phyloP scores from a whole-genome alignment of 64 coral and sea anemone genomes.

The Stichodactyla mertensii region DNA sequence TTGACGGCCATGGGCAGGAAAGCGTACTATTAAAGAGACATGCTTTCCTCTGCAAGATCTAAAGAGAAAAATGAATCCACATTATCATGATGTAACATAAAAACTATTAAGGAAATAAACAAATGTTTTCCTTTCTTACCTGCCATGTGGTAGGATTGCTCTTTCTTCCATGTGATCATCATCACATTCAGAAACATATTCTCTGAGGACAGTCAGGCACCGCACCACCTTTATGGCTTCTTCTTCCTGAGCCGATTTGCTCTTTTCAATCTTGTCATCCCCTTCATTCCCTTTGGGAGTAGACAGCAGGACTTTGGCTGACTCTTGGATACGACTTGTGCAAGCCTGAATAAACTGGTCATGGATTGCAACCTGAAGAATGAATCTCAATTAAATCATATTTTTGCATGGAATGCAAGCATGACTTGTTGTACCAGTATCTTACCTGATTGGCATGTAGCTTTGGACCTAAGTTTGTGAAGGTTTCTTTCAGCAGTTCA shows the following conservation, averaged over 20 bases:
- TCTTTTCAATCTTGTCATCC: slow-evolving; percentile 44
- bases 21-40: slow-evolving; percentile 81
- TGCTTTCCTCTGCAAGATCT: slow-evolving; percentile 91
- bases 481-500: slow-evolving; percentile 89
- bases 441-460: slow-evolving; percentile 84
- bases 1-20: slow-evolving; percentile 93
- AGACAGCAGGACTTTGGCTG: slow-evolving; percentile 55
- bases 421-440: neutral
- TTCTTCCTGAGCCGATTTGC: slow-evolving; percentile 29
- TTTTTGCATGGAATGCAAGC: no score
- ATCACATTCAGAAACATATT: slow-evolving; percentile 97
- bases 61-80: neutral
- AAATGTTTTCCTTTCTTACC: slow-evolving; percentile 23
- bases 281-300: slow-evolving; percentile 43
- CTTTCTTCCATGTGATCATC: slow-evolving; percentile 95
- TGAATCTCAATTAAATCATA: neutral
- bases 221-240: slow-evolving; percentile 90
- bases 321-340: slow-evolving; percentile 76
- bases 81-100: neutral
- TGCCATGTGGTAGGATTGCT: slow-evolving; percentile 89
- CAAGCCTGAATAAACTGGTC: slow-evolving; percentile 92
- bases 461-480: slow-evolving; percentile 85
- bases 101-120: no score
- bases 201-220: slow-evolving; percentile 88
- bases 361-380: slow-evolving; percentile 81